Evolutionary conservation across 2,888 invertebrate species (phyloP).

Genomic region (Macropis europaea): DNA sequence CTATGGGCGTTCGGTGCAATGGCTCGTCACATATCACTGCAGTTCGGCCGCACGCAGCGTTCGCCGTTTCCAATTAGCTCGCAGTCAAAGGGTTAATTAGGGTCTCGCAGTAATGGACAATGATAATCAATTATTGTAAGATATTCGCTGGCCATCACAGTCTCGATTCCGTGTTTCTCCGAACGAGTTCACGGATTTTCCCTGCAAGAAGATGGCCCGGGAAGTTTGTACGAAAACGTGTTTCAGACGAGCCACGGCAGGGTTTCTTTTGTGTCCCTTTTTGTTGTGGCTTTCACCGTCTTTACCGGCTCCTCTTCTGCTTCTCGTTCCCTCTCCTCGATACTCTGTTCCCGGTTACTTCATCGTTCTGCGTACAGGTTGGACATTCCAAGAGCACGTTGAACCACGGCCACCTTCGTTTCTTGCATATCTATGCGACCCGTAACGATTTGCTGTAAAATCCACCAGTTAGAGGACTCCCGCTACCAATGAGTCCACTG

Average conservation of each 20-base stretch:
- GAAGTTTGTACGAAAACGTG: constrained; percentile 20
- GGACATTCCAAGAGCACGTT: constrained; percentile 75
- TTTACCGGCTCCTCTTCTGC: constrained; percentile 15
- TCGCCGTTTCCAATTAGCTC: no score
- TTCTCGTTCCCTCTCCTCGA: not conserved
- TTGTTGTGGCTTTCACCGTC: constrained; percentile 15
- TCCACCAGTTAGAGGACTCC: not conserved
- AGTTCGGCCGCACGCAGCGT: no score
- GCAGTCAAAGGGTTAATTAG: no score
- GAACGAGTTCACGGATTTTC: not conserved
- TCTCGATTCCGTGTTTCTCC: no score
- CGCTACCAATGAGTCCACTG: not conserved
- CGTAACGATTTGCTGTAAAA: constrained; percentile 18
- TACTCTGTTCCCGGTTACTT: not conserved
- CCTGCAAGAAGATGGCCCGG: constrained; percentile 7
- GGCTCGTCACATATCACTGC: no score
- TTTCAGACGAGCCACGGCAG: not conserved
- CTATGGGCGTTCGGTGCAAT: no score
- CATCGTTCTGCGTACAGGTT: constrained; percentile 43
- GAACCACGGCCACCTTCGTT: constrained; percentile 68
- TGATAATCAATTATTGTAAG: no score
- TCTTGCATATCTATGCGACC: constrained; percentile 31
- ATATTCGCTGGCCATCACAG: no score
- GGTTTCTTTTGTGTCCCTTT: constrained; percentile 13
- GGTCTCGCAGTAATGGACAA: no score